A percentile compares a stretch with the other conserved stretches of the same genome.
These are phyloP conservation scores for Bradynema listronoti DNA, from an alignment of 1,140 invertebrate genomes.

Conservation along the genomic window DNA sequence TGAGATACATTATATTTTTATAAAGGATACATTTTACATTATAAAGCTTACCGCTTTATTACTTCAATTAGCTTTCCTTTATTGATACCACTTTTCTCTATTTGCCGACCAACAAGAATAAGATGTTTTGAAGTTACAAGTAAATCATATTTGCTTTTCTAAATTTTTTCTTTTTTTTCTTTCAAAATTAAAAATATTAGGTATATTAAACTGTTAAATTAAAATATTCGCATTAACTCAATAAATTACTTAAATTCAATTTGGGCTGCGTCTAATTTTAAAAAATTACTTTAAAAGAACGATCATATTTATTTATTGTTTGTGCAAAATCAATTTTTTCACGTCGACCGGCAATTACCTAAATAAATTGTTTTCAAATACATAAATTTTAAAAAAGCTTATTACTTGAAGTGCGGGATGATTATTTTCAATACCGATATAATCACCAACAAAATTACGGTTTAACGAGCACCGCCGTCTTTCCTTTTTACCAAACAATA, in stretches of 20 bases:
- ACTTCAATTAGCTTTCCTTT: constrained; percentile 66
- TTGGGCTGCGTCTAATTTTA: background rate
- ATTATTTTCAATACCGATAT: constrained; percentile 69
- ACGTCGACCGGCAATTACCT: constrained; percentile 59
- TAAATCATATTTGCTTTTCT: constrained; percentile 68
- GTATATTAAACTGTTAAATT: constrained; percentile 7
- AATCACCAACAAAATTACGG: constrained; percentile 70
- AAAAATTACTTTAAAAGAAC: constrained; percentile 66
- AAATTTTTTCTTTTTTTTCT: constrained; percentile 7
- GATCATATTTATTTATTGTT: constrained; percentile 69
- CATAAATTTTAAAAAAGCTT: no score
- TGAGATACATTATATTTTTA: no score
- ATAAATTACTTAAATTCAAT: constrained; percentile 3
- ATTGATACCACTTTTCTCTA: constrained; percentile 64
- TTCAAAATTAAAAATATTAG: constrained; percentile 57
- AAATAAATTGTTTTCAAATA: no score
- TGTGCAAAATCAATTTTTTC: constrained; percentile 70
- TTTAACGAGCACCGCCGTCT: constrained; percentile 67
- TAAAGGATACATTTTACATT: no score
- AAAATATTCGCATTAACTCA: constrained; percentile 1
- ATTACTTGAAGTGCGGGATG: constrained; percentile 63
- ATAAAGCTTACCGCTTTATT: constrained; percentile 66
- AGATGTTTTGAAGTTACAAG: constrained; percentile 66
- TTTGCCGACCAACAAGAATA: constrained; percentile 65
- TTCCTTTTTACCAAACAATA: constrained; percentile 69